Evolutionary conservation across 2,888 invertebrate species (phyloP).

Genomic region (Cremastinae sp.): DNA sequence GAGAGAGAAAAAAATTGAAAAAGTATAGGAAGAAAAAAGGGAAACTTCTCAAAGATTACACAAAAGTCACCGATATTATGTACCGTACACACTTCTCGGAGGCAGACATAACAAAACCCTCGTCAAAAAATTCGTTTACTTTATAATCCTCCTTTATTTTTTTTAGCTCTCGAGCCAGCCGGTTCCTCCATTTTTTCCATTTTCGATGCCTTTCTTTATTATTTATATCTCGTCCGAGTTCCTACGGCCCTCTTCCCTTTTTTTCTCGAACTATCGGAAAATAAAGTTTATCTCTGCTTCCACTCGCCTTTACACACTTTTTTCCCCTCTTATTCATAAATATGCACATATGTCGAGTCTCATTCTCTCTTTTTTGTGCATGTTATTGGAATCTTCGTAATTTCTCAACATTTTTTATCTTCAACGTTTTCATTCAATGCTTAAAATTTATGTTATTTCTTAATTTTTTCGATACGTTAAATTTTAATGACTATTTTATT

Average conservation of each 20-base stretch:
- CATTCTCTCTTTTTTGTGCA: background rate
- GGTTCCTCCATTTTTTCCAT: slow-evolving; percentile 3
- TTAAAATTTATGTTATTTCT: no score
- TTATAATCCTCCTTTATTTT: slow-evolving; percentile 34
- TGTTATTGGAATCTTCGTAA: slow-evolving; percentile 12
- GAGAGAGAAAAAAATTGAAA: slow-evolving; percentile 33
- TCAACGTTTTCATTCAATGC: background rate
- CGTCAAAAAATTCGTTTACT: slow-evolving; percentile 53
- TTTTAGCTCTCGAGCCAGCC: background rate
- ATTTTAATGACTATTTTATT: no score
- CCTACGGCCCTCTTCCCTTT: background rate
- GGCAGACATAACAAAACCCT: slow-evolving; percentile 53
- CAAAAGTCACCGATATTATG: background rate
- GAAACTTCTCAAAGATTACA: slow-evolving; percentile 2
- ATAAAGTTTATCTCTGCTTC: background rate
- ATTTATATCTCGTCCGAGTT: slow-evolving; percentile 23
- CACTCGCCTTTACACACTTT: background rate
- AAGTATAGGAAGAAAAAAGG: no score
- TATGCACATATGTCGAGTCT: background rate
- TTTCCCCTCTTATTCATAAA: background rate
- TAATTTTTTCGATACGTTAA: background rate
- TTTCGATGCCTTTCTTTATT: slow-evolving; percentile 24
- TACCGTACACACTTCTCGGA: slow-evolving; percentile 16
- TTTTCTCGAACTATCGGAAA: background rate
- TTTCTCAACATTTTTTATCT: slow-evolving; percentile 11